Percentiles rank a stretch among this genome's conserved stretches.
Conservation (phyloP, 2,797 vertebrate species). For the Parambassis ranga region DNA sequence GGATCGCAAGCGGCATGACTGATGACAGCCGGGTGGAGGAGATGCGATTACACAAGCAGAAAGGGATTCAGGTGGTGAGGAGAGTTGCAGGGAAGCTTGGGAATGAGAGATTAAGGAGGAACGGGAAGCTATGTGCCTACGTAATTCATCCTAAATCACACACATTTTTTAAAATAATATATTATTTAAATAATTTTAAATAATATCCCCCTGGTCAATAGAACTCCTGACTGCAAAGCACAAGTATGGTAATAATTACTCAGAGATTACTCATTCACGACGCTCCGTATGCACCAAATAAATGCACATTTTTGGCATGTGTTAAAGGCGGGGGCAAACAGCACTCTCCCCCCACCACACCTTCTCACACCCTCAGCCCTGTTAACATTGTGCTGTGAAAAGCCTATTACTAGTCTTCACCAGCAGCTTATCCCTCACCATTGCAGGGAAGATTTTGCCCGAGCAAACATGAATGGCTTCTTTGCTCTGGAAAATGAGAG, state of each 20-base stretch:
- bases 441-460: conserved; percentile 39
- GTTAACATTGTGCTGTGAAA: conserved; percentile 48
- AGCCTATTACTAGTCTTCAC: conserved; percentile 60
- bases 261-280: conserved; percentile 39
- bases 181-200: too few relatives aligned
- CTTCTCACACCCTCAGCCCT: conserved; percentile 8
- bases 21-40: conserved; percentile 25
- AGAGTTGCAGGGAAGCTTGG: conserved; percentile 1
- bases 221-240: conserved; percentile 5
- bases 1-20: neutral
- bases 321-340: conserved; percentile 31
- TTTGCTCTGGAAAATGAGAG: conserved; percentile 50
- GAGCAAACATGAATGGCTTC: conserved; percentile 37
- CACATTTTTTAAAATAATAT: conserved; percentile 30
- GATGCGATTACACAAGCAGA: conserved; percentile 29
- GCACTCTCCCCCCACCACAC: neutral
- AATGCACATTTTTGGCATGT: conserved; percentile 35
- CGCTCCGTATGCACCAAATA: conserved; percentile 6
- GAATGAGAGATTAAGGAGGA: conserved; percentile 17
- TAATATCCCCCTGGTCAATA: conserved; percentile 13
- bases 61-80: conserved; percentile 35
- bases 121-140: neutral
- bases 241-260: conserved; percentile 60
- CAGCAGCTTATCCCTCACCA: conserved; percentile 57
- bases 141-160: conserved; percentile 27